phyloP scores from a whole-genome alignment of 2,113 vertebrate species.

The Edolisoma coerulescens region DNA sequence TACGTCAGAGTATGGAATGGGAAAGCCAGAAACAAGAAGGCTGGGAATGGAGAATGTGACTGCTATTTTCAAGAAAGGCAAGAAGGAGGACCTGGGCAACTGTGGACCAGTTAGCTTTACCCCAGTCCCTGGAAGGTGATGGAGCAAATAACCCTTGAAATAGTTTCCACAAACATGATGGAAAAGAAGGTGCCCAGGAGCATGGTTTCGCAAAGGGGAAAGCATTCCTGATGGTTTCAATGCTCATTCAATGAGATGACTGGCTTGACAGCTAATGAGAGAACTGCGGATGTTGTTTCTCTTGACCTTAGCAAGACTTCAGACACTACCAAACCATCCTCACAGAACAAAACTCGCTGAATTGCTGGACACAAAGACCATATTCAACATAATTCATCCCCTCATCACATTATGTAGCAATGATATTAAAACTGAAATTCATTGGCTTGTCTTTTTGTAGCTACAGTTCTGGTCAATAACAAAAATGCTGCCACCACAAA shows the following conservation, averaged over 20 bases:
- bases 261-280: not conserved
- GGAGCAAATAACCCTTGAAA: not conserved
- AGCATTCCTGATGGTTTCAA: not conserved
- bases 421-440: not conserved
- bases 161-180: rapidly evolving
- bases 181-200: not conserved
- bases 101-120: not conserved
- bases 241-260: not conserved
- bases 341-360: not conserved
- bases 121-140: not conserved
- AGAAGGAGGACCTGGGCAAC: not conserved
- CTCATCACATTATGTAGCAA: not conserved
- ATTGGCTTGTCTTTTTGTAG: not conserved
- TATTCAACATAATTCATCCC: not conserved
- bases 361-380: not conserved
- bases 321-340: rapidly evolving
- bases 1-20: not conserved
- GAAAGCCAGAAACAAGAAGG: not conserved
- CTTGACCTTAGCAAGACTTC: not conserved
- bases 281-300: not conserved
- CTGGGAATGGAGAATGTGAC: not conserved
- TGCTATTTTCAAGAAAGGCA: not conserved
- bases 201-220: not conserved
- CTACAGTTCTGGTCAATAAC: not conserved
- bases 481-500: not conserved